A percentile compares a stretch with the other conserved stretches of the same genome.
Evolutionary conservation across 2,113 vertebrate species (phyloP).

Genomic region (Oryzias melastigma): DNA sequence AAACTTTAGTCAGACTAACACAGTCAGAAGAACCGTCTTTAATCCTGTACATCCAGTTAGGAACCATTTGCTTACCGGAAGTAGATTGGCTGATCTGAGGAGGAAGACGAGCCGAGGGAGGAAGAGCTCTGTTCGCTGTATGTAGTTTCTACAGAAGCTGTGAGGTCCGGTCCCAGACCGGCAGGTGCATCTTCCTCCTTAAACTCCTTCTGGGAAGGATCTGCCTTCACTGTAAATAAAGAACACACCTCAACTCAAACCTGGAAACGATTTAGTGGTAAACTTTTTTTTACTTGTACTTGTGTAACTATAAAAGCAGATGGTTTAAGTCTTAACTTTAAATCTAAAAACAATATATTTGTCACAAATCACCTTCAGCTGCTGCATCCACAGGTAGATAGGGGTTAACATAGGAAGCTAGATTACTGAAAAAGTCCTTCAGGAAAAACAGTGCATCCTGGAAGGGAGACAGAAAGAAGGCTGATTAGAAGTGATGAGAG

Average conservation of each 20-base stretch:
- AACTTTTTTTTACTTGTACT: too few relatives aligned
- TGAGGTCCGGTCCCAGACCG: slow-evolving; percentile 65
- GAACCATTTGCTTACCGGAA: slow-evolving; percentile 78
- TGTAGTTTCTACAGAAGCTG: slow-evolving; percentile 77
- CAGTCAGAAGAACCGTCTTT: background rate
- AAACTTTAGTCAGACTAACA: too few relatives aligned
- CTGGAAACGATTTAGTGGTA: too few relatives aligned
- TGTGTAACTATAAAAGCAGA: too few relatives aligned
- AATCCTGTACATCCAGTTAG: background rate
- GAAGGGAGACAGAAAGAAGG: background rate
- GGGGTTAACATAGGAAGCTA: slow-evolving; percentile 83
- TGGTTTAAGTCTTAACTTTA: background rate
- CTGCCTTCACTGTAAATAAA: slow-evolving; percentile 67
- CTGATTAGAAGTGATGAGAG: slow-evolving; percentile 9
- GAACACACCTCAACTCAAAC: too few relatives aligned
- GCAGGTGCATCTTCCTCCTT: slow-evolving; percentile 62
- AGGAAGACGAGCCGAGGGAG: slow-evolving; percentile 75
- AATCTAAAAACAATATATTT: background rate
- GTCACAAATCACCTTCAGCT: slow-evolving; percentile 75
- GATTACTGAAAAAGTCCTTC: slow-evolving; percentile 88
- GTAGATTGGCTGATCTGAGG: slow-evolving; percentile 88
- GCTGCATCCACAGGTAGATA: slow-evolving; percentile 80
- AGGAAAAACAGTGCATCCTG: slow-evolving; percentile 93
- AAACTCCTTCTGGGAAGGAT: slow-evolving; percentile 61
- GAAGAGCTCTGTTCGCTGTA: slow-evolving; percentile 79